Evolutionary conservation across 2,888 invertebrate genomes (phyloP).

Genomic region (Amphipoea oculea): DNA sequence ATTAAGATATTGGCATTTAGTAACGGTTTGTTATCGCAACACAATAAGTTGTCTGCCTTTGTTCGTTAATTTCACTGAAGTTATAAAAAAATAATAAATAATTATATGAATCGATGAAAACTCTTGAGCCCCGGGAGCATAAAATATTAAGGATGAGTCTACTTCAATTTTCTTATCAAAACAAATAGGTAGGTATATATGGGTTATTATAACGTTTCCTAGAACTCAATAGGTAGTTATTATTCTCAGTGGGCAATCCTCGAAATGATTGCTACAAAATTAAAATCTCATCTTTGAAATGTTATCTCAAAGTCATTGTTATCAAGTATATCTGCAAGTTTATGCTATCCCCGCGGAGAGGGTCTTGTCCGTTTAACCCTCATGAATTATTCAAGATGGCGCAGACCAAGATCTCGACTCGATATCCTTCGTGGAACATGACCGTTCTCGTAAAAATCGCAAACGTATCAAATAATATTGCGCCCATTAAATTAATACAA

Average conservation of each 20-base stretch:
- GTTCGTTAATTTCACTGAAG: conserved; percentile 7
- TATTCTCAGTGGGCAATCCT: not conserved
- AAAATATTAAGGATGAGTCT: not conserved
- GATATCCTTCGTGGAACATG: conserved; percentile 73
- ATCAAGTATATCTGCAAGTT: conserved; percentile 76
- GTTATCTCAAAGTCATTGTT: conserved; percentile 71
- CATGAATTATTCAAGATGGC: conserved; percentile 79
- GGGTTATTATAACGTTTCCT: not conserved
- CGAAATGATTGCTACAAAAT: conserved; percentile 33
- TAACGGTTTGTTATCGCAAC: conserved; percentile 20
- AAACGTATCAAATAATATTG: conserved; percentile 65
- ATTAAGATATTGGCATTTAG: conserved; percentile 33
- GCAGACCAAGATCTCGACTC: conserved; percentile 74
- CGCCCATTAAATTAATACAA: conserved; percentile 54
- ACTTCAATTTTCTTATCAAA: not conserved
- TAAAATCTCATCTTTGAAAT: conserved; percentile 58
- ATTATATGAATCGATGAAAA: not conserved
- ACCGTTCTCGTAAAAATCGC: conserved; percentile 71
- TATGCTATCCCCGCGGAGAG: conserved; percentile 68
- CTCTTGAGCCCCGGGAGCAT: not conserved
- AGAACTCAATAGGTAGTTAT: not conserved
- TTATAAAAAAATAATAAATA: not conserved
- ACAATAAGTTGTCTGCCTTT: conserved; percentile 14
- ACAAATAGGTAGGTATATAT: not conserved
- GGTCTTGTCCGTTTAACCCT: conserved; percentile 79